These are phyloP conservation scores for Wasmannia auropunctata DNA, from an alignment of 1,140 invertebrate genomes.

Conservation along the genomic window DNA sequence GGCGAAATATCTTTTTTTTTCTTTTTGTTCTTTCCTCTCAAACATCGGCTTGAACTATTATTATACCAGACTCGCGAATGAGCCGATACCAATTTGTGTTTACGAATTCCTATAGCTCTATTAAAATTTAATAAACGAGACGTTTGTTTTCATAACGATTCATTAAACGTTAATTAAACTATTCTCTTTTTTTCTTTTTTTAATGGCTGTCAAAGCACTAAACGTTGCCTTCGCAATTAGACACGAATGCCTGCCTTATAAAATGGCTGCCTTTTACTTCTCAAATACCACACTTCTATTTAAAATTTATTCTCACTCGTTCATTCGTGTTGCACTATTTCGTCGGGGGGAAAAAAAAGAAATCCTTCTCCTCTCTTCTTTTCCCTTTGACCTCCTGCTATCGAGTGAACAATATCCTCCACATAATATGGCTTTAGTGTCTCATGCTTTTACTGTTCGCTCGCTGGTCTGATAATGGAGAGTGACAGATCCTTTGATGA, in stretches of 20 bases:
- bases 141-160: not conserved
- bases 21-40: not conserved
- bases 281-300: not conserved
- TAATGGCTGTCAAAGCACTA: not conserved
- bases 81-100: not conserved
- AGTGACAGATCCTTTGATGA: slow-evolving; percentile 71
- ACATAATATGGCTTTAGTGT: slow-evolving; percentile 66
- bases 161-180: slow-evolving; percentile 15
- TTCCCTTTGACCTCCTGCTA: slow-evolving; percentile 47
- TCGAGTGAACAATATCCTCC: slow-evolving; percentile 59
- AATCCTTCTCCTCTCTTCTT: slow-evolving; percentile 21
- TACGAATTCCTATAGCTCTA: not conserved
- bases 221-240: not conserved
- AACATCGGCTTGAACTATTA: not conserved
- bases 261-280: not conserved
- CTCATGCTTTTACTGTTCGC: slow-evolving; percentile 70
- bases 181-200: not conserved
- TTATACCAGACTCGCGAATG: slow-evolving; percentile 1
- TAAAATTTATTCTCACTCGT: slow-evolving; percentile 6
- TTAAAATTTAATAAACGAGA: slow-evolving; percentile 13
- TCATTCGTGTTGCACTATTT: not conserved
- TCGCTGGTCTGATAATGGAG: slow-evolving; percentile 65
- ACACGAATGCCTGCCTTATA: not conserved
- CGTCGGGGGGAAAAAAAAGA: slow-evolving; percentile 8
- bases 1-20: slow-evolving; percentile 31